Percentiles rank a stretch among this genome's conserved stretches.
Conservation (phyloP, 2,113 vertebrate species). For the Dromas ardeola region DNA sequence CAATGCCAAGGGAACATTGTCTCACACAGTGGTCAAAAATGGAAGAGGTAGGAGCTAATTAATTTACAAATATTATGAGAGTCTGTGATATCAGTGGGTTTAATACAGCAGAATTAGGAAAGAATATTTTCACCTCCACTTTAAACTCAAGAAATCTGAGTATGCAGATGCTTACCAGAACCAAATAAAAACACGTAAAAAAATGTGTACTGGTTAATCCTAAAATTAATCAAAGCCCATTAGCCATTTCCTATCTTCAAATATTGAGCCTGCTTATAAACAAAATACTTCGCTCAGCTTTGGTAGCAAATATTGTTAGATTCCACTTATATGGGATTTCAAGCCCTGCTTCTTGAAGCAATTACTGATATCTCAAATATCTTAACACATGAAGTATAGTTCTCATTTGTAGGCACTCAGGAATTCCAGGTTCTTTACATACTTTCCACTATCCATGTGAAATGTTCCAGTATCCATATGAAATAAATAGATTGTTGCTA, state of each 20-base stretch:
- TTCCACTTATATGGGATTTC: background rate
- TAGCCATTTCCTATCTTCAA: background rate
- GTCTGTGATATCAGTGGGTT: background rate
- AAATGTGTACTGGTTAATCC: background rate
- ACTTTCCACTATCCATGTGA: background rate
- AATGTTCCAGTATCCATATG: background rate
- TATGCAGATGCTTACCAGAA: background rate
- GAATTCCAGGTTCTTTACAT: background rate
- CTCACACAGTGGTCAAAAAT: background rate
- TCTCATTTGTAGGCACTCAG: background rate
- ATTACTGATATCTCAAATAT: background rate
- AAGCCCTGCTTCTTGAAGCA: background rate
- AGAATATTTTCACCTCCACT: background rate
- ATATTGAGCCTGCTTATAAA: background rate
- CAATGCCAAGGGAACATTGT: background rate
- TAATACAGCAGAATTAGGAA: background rate
- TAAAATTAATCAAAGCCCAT: background rate
- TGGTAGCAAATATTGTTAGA: background rate
- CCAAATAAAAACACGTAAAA: background rate
- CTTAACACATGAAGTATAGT: background rate
- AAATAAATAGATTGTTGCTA: background rate
- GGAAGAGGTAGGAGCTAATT: background rate
- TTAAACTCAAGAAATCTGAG: background rate
- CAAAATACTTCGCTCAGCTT: background rate
- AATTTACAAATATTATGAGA: background rate